Evolutionary conservation across 1,140 invertebrate species (phyloP), one percentile per base, ranked within the genome.

Genomic region (Metaphire vulgaris): DNA sequence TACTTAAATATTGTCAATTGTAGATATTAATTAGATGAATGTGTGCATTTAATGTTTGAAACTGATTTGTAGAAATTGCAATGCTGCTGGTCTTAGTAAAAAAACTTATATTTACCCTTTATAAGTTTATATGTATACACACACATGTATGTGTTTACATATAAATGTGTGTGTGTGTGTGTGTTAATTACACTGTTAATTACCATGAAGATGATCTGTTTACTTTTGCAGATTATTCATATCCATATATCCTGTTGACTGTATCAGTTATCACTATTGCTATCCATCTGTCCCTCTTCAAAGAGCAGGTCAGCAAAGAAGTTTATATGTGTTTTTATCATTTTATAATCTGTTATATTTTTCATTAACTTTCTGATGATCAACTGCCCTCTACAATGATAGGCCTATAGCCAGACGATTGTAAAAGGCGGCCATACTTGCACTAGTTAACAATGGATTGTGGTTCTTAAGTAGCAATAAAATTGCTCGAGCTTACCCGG

Each of bases 161-260:
- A 56, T 56, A 21, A 12, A 56, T 56, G 41, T 56, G 21, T 56
- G 41, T 56, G 21, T 56, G 21, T 56, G 21, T 56, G 41, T 56
- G 21, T 56, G 41, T 56, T 12, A 56, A 56, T 12, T 56, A 56
- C 21, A 56, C 6, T 56, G 6, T 6, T 56, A 56, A 21, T 12
- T 56, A 21, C 41, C 21, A 21, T 56, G 41, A 56, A 56, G 21
- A 56, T 12, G 30, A 69, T 79, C 81, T 75, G 77, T 75, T 81
- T 79, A 82, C 80, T 80, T 78, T 91, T 92, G 75, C 89, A 96
- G 94, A 98, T 91, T 96, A 95, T 85, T 83, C 93, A 0, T 98
- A 96, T 87, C 95, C 96, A 0, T 97, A 96, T 84, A 91, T 97
- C 72, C 91, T 93, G n/a, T 92, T 98, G 33, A 92, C 96, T 73